Percentiles rank a stretch among this genome's conserved stretches.
These are phyloP conservation scores for Leptopilina drosophilae DNA, from an alignment of 2,888 invertebrate species.

Conservation along the genomic window DNA sequence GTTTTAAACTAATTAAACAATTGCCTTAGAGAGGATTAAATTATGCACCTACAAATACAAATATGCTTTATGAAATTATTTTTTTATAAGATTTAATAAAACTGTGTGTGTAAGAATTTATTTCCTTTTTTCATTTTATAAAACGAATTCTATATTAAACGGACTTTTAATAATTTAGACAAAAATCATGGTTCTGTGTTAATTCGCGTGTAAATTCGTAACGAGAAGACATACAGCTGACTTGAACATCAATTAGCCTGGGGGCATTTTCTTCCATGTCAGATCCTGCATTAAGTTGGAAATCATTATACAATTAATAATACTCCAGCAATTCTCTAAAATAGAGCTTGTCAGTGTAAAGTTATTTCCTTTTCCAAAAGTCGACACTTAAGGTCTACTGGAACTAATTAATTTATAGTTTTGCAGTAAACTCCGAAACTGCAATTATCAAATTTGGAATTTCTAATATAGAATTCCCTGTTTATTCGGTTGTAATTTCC, in stretches of 20 bases:
- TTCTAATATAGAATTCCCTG: no score
- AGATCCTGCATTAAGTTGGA: slow-evolving; percentile 72
- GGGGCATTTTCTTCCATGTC: slow-evolving; percentile 68
- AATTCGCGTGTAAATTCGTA: slow-evolving; percentile 52
- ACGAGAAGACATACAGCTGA: slow-evolving; percentile 62
- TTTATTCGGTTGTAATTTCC: background rate
- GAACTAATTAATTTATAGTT: slow-evolving; percentile 28
- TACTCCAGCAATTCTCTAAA: slow-evolving; percentile 72
- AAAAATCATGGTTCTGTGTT: slow-evolving; percentile 2
- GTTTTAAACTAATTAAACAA: background rate
- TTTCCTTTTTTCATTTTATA: background rate
- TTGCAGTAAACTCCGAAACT: background rate
- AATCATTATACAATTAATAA: slow-evolving; percentile 76
- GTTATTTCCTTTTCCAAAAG: slow-evolving; percentile 1
- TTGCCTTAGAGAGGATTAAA: background rate
- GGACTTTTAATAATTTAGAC: slow-evolving; percentile 5
- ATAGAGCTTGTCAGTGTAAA: slow-evolving; percentile 58
- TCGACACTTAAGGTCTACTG: background rate
- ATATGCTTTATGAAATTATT: background rate
- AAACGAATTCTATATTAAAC: slow-evolving; percentile 1
- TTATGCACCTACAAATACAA: background rate
- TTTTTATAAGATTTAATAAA: background rate
- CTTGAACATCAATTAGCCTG: slow-evolving; percentile 66
- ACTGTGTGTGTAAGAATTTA: background rate
- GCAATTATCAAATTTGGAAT: background rate